These are phyloP conservation scores for Galaxea fascicularis DNA, from an alignment of 92 coral and sea anemone species.

Conservation along the genomic window DNA sequence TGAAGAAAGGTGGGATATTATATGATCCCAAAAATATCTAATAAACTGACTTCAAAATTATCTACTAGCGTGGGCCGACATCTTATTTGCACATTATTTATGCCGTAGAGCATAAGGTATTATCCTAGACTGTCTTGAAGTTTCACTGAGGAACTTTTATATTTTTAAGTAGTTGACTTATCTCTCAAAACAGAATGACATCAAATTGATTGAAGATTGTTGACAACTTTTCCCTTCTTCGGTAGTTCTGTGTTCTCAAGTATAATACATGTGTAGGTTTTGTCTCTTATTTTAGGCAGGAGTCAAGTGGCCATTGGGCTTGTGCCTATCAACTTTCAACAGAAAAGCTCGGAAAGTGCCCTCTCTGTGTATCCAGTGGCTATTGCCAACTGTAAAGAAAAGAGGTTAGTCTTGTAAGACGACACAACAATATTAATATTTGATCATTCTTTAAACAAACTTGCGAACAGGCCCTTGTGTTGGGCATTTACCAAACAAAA, in stretches of 20 bases:
- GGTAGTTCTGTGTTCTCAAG: not conserved
- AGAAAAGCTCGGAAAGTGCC: constrained; percentile 50
- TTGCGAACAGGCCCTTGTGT: no score
- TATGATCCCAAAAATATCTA: not conserved
- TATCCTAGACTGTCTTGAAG: not conserved
- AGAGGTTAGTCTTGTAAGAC: constrained; percentile 22
- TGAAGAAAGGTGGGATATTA: not conserved
- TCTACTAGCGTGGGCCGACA: not conserved
- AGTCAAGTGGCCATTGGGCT: constrained; percentile 45
- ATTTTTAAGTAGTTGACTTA: no score
- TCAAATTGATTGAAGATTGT: not conserved
- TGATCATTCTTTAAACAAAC: not conserved
- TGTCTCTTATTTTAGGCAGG: constrained; percentile 12
- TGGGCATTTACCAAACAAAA: no score
- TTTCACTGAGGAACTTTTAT: not conserved
- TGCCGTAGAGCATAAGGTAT: not conserved
- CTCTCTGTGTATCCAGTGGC: constrained; percentile 52
- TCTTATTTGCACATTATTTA: not conserved
- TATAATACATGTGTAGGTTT: not conserved
- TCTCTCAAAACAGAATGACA: not conserved
- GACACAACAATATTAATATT: not conserved
- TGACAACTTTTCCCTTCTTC: not conserved
- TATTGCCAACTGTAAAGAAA: constrained; percentile 52
- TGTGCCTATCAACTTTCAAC: constrained; percentile 21
- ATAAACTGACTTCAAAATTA: not conserved